These are phyloP conservation scores for Ramphastos sulfuratus DNA, from an alignment of 2,113 vertebrate species.

Conservation along the genomic window DNA sequence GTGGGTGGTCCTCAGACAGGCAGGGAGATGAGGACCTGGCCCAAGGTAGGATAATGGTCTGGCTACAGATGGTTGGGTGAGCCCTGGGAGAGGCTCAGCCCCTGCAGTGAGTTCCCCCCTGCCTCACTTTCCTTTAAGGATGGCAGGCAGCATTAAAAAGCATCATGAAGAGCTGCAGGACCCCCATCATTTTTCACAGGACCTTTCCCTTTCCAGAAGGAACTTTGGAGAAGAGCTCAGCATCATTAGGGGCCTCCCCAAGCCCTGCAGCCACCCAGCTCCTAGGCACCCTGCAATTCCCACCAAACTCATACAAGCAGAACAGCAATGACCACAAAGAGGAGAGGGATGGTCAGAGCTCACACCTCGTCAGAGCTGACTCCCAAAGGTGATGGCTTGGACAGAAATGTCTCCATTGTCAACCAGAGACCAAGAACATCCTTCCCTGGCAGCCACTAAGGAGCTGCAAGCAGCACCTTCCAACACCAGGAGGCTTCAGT, in stretches of 20 bases:
- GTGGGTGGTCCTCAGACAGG: neutral
- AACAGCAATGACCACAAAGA: rapidly evolving
- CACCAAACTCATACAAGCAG: neutral
- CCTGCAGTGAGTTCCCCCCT: neutral
- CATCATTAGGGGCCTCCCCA: neutral
- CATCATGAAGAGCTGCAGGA: neutral
- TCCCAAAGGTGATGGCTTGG: neutral
- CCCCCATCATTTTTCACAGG: neutral
- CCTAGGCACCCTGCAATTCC: neutral
- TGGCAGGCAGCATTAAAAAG: neutral
- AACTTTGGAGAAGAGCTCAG: neutral
- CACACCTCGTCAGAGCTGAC: rapidly evolving
- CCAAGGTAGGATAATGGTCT: neutral
- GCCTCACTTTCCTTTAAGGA: neutral
- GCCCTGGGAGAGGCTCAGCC: neutral
- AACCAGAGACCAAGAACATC: neutral
- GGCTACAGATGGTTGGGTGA: neutral
- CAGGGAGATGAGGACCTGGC: rapidly evolving
- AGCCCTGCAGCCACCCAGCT: neutral
- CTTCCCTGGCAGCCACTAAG: neutral
- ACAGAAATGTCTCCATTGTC: neutral
- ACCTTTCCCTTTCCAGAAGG: neutral
- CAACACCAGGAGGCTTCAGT: neutral
- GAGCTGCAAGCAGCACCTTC: neutral
- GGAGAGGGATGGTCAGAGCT: neutral